Conservation (phyloP, 2,797 vertebrate species). For the Stomatorhinus walkeri region DNA sequence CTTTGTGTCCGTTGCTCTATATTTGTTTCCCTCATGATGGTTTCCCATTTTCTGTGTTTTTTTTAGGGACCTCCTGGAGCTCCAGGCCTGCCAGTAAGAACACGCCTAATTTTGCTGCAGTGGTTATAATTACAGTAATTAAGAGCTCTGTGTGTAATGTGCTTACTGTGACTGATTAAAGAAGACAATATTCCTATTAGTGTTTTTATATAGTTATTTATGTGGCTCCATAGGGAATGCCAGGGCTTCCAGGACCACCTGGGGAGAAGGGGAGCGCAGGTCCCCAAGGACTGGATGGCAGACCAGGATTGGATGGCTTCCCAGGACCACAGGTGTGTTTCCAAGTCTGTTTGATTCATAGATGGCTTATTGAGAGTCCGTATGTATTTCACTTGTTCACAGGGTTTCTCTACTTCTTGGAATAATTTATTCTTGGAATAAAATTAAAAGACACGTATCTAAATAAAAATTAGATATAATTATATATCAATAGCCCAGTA, state of each 20-base stretch:
- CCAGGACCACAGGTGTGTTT: constrained; percentile 72
- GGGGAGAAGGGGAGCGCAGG: constrained; percentile 67
- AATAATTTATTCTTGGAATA: background rate
- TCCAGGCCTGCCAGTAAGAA: constrained; percentile 63
- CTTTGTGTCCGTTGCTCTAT: background rate
- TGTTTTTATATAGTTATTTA: background rate
- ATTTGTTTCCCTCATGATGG: background rate
- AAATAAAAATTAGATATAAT: background rate
- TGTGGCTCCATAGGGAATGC: constrained; percentile 54
- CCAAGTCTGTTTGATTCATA: background rate
- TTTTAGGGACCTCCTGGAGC: constrained; percentile 69
- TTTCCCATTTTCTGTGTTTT: background rate
- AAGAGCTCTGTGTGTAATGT: background rate
- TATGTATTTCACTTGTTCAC: background rate
- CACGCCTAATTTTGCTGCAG: background rate
- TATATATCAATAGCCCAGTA: background rate
- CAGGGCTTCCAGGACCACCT: constrained; percentile 61
- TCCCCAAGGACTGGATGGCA: constrained; percentile 66
- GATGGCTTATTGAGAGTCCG: background rate
- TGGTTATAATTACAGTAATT: background rate
- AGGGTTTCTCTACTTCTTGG: background rate
- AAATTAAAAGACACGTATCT: background rate
- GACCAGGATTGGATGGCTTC: constrained; percentile 74
- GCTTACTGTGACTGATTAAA: background rate
- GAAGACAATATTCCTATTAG: background rate